Conservation (phyloP, 1,140 invertebrate species). For the Paraescarpia echinospica region DNA sequence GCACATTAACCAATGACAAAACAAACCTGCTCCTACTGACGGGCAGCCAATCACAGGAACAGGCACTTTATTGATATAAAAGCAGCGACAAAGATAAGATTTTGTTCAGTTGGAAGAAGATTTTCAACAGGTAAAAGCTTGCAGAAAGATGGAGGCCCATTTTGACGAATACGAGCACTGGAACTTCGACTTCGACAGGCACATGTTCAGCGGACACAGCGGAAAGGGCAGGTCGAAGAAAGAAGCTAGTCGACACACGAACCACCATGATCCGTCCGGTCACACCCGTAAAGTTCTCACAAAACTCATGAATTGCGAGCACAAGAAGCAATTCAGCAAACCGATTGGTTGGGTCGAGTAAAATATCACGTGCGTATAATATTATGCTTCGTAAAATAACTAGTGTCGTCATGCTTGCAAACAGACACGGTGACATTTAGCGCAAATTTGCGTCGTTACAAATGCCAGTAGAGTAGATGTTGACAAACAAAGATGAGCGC, state of each 20-base stretch:
- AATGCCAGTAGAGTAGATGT: neutral
- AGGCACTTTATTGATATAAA: neutral
- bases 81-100: neutral
- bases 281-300: conserved; percentile 48
- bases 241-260: conserved; percentile 45
- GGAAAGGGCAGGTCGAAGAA: conserved; percentile 50
- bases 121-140: neutral
- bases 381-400: neutral
- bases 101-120: conserved; percentile 6
- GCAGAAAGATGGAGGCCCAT: conserved; percentile 38
- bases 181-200: conserved; percentile 49
- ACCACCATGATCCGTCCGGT: conserved; percentile 45
- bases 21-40: neutral
- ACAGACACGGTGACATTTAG: too few species aligned
- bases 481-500: neutral
- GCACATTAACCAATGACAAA: neutral
- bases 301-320: conserved; percentile 51
- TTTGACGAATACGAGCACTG: conserved; percentile 44
- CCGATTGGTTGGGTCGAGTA: neutral
- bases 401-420: neutral
- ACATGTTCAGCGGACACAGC: conserved; percentile 48
- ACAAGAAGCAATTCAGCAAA: conserved; percentile 27
- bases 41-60: neutral
- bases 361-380: neutral
- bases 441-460: too few species aligned